Base-by-base conservation (phyloP, 2,888 invertebrate genomes). In the Drosophila pegasa region DNA sequence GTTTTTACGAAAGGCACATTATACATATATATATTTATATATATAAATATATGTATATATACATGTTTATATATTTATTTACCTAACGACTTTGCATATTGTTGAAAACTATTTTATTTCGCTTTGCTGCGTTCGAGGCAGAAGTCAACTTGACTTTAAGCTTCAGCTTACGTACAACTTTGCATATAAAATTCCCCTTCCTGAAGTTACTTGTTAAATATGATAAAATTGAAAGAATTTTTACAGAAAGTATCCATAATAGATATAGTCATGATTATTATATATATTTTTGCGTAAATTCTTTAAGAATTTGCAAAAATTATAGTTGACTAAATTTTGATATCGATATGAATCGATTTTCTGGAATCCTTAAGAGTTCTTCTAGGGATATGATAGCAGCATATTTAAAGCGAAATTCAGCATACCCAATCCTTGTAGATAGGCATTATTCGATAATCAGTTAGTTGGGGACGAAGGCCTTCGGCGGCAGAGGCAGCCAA, bases 101-200 rank as follows among this genome's bases (percentile, higher is more conserved):
- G 52, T 52, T 41, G 31, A 31, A 54, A 40, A 41, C 31, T 29
- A 41, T 41, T 54, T 33, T 18, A 9, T 41, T 41, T 12, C 16
- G 31, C 31, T 43, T 43, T 35, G 29, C 22, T 16, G 9, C 33
- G 18, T 29, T 29, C 14, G 9, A n/a, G 29, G 3, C 4, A n/a
- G 52, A 5, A 29, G 25, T 16, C 25, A 27, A 29, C 38, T 20
- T 18, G 18, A 18, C 27, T 27, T 38, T 18, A 14, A 52, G 29
- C 22, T 50, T 20, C 48, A 22, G n/a, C 35, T 16, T 22, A 18
- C 27, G 12, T 9, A 38, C 14, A 33, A 22, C 31, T 22, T 16
- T 22, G 18, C 2, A 4, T n/a, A 33, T 1, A 20, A 22, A n/a
- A 20, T 48, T 33, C 20, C 1, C 5, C 16, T 6, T 10, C 27